Percentiles rank a stretch among this genome's conserved stretches.
phyloP scores from a whole-genome alignment of 2,113 vertebrate species.

The Colaptes auratus region DNA sequence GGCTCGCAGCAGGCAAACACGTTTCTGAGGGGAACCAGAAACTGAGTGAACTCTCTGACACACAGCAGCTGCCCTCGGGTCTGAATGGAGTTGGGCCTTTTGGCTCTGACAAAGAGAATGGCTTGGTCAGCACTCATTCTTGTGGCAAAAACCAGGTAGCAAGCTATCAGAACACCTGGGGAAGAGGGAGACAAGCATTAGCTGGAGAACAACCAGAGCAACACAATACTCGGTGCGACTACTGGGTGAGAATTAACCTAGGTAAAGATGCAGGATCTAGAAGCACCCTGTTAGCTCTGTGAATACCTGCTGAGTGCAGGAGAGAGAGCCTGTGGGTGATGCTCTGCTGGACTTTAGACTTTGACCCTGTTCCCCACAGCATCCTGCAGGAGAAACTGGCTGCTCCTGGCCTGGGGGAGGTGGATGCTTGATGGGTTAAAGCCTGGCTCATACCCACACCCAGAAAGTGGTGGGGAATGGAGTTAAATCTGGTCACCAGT shows the following conservation, averaged over 20 bases:
- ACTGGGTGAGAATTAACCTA: neutral
- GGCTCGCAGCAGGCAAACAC: constrained; percentile 91
- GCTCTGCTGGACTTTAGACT: too few species aligned
- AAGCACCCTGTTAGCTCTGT: too few species aligned
- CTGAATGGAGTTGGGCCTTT: constrained; percentile 95
- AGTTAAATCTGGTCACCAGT: too few species aligned
- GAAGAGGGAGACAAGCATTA: neutral
- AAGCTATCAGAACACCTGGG: constrained; percentile 92
- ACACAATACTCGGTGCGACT: neutral
- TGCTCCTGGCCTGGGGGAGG: too few species aligned
- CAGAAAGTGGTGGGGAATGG: too few species aligned
- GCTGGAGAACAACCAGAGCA: neutral
- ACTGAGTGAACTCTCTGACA: constrained; percentile 92
- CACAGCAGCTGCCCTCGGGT: constrained; percentile 93
- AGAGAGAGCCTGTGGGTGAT: too few species aligned
- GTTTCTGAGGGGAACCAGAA: constrained; percentile 88
- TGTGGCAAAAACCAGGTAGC: constrained; percentile 94
- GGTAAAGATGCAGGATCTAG: neutral
- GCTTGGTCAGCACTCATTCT: constrained; percentile 96
- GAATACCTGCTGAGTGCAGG: too few species aligned
- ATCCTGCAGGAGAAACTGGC: too few species aligned
- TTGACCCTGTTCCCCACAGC: too few species aligned
- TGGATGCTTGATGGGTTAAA: too few species aligned
- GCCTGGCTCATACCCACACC: too few species aligned
- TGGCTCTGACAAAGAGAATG: constrained; percentile 93